Percentiles rank a stretch among this genome's conserved stretches.
Conservation (phyloP, 2,113 vertebrate species). For the Platichthys flesus region DNA sequence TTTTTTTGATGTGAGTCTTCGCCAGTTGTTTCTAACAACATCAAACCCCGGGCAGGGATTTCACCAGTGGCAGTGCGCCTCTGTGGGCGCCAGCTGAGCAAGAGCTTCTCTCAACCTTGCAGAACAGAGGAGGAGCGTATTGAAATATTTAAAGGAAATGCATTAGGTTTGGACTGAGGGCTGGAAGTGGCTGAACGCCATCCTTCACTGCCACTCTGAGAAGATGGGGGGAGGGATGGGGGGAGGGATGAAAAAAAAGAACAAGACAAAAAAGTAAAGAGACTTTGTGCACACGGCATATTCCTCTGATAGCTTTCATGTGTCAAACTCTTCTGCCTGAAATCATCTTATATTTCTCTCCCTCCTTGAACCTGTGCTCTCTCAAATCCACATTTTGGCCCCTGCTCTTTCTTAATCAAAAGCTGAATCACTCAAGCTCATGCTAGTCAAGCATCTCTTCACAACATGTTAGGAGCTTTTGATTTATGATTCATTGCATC, state of each 20-base stretch:
- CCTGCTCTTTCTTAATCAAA: constrained; percentile 33
- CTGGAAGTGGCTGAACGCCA: constrained; percentile 44
- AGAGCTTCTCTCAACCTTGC: constrained; percentile 50
- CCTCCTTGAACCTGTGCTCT: constrained; percentile 22
- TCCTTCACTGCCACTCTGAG: constrained; percentile 40
- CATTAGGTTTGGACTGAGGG: constrained; percentile 74
- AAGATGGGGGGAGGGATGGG: constrained; percentile 29
- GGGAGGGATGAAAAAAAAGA: background rate
- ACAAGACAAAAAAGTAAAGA: background rate
- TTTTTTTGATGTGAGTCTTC: constrained; percentile 18
- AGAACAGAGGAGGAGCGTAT: constrained; percentile 56
- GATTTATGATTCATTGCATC: constrained; percentile 64
- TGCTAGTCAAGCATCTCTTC: constrained; percentile 22
- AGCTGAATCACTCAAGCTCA: constrained; percentile 31
- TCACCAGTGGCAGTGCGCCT: constrained; percentile 40
- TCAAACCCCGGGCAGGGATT: constrained; percentile 53
- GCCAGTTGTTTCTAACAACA: constrained; percentile 40
- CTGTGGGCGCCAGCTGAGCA: constrained; percentile 44
- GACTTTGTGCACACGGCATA: background rate
- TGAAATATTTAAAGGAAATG: constrained; percentile 83
- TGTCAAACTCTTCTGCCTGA: background rate
- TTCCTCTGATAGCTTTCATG: no score
- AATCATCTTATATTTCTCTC: constrained; percentile 29
- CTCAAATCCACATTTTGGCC: constrained; percentile 24
- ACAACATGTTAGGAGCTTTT: constrained; percentile 48